Percentiles rank a stretch among this genome's conserved stretches.
Conservation (phyloP, 2,888 invertebrate species). For the Melikaiella ostensackeni region DNA sequence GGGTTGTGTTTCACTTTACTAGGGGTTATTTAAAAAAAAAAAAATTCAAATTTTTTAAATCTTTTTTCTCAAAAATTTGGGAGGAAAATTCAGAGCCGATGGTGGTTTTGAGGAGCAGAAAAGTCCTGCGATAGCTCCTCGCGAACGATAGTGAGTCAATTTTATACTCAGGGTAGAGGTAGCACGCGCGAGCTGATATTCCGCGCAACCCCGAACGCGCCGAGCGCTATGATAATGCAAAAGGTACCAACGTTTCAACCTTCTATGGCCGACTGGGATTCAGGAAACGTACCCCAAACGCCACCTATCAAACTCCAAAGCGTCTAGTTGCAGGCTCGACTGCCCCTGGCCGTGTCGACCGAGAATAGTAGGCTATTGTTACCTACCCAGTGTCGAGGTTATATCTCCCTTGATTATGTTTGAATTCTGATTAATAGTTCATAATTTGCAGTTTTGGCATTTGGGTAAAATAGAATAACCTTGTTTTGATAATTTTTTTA, state of each 20-base stretch:
- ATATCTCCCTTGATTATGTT: not conserved
- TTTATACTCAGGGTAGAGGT: not conserved
- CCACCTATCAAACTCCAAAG: not conserved
- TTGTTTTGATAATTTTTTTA: too few relatives aligned
- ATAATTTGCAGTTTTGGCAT: too few relatives aligned
- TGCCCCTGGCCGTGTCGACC: not conserved
- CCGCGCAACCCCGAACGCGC: constrained; percentile 22
- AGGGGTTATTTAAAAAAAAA: not conserved
- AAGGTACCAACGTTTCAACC: constrained; percentile 6
- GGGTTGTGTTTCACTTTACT: not conserved
- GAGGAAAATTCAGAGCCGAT: not conserved
- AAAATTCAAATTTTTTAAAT: not conserved
- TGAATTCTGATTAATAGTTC: too few relatives aligned
- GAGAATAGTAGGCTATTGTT: constrained; percentile 6
- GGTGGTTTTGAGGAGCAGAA: constrained; percentile 11
- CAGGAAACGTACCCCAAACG: constrained; percentile 17
- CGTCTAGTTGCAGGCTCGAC: not conserved
- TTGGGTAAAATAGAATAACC: too few relatives aligned
- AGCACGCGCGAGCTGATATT: constrained; percentile 7
- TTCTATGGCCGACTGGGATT: constrained; percentile 28
- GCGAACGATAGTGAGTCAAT: constrained; percentile 4
- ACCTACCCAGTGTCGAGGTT: not conserved
- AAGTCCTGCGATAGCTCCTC: constrained; percentile 1
- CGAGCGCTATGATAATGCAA: not conserved
- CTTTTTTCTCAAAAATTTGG: not conserved